These are phyloP conservation scores for Salmo trutta DNA, from an alignment of 2,797 vertebrate genomes.

Conservation along the genomic window DNA sequence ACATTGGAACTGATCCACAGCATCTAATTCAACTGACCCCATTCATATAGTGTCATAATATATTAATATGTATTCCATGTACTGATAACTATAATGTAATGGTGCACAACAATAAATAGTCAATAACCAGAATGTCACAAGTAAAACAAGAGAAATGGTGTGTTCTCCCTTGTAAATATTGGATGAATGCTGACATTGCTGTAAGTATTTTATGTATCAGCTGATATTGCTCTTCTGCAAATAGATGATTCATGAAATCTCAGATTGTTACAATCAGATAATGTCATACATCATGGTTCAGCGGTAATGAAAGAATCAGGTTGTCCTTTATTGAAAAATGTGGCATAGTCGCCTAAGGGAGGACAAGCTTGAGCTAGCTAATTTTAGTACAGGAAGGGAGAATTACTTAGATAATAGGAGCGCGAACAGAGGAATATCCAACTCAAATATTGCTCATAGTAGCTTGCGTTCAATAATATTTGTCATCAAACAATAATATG, in stretches of 20 bases:
- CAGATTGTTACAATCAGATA: constrained; percentile 22
- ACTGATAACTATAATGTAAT: constrained; percentile 39
- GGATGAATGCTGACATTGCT: constrained; percentile 39
- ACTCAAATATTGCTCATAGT: constrained; percentile 38
- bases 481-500: constrained; percentile 30
- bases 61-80: constrained; percentile 38
- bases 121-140: constrained; percentile 63
- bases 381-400: constrained; percentile 40
- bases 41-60: constrained; percentile 28
- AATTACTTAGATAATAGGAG: constrained; percentile 43
- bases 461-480: constrained; percentile 27
- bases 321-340: constrained; percentile 8
- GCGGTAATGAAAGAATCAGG: constrained; percentile 7
- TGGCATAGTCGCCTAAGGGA: constrained; percentile 30
- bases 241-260: constrained; percentile 47
- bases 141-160: constrained; percentile 43
- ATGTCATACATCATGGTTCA: constrained; percentile 21
- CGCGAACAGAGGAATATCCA: constrained; percentile 34
- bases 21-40: not conserved
- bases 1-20: not conserved
- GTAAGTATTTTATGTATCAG: constrained; percentile 50
- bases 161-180: constrained; percentile 25
- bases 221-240: constrained; percentile 13
- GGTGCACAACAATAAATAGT: constrained; percentile 42
- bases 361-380: constrained; percentile 27